phyloP scores from a whole-genome alignment of 2,888 invertebrate species.

The Petrolisthes manimaculis region DNA sequence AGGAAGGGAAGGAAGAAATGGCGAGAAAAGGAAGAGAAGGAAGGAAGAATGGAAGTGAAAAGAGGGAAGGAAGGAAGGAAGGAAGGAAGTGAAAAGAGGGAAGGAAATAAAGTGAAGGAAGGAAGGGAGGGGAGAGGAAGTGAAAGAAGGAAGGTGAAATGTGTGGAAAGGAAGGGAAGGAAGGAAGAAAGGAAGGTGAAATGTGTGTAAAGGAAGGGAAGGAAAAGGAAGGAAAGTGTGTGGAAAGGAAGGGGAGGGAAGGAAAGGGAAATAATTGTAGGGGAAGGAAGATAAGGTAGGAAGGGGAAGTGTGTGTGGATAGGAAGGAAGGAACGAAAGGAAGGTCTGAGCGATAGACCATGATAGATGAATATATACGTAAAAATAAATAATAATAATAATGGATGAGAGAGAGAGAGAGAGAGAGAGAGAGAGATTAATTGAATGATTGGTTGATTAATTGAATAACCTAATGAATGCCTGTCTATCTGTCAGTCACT shows the following conservation, averaged over 20 bases:
- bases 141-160: not conserved
- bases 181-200: not conserved
- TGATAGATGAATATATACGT: not conserved
- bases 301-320: not conserved
- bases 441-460: not conserved
- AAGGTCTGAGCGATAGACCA: not conserved
- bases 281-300: not conserved
- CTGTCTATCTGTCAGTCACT: not conserved
- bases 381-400: not conserved
- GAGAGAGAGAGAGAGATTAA: conserved; percentile 16
- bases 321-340: not conserved
- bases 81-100: not conserved
- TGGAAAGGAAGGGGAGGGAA: not conserved
- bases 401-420: not conserved
- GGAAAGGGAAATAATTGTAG: not conserved
- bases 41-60: not conserved
- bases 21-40: not conserved
- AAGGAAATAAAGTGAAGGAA: not conserved
- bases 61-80: not conserved
- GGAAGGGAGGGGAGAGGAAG: not conserved
- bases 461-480: not conserved
- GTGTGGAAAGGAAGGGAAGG: not conserved
- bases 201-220: not conserved
- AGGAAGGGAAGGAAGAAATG: not conserved
- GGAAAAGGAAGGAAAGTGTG: not conserved